Base-by-base conservation (phyloP, 1,140 invertebrate genomes). In the Centruroides vittatus region DNA sequence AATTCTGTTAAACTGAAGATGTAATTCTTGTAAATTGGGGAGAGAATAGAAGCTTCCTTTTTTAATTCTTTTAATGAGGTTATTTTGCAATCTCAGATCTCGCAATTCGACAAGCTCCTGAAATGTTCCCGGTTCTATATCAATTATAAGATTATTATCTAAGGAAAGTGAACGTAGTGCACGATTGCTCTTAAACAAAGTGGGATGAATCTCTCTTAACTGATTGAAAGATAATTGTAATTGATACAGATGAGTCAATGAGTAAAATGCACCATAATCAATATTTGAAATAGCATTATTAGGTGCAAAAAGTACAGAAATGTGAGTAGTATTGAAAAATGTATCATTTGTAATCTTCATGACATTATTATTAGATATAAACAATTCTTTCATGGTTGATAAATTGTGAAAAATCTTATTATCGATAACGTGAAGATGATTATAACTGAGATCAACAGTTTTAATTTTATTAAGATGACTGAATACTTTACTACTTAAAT, bases 331-430 rank as follows among this genome's bases (percentile, higher is more conserved):
- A 61, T 88, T 87, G 4, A 79, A 78, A 71, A 94, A 93, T 10
- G 87, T 85, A 63, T 89, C 84, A 5, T 82, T 80, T 0, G 85
- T 82, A 64, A 94, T 80, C 72, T 90, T 86, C 1, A 91, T 73
- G 55, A 94, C 86, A 71, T 93, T 93, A 70, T 94, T 94, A 71
- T 92, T 87, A 1, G 86, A 85, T n/a, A 93, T 74, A 71, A 91
- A 90, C 34, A 93, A 75, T 69, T 88, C 86, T 48, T 83, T 79
- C 3, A 94, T 73, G 60, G 89, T 82, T 0, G 82, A 82, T 55
- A 93, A 73, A 68, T 84, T 82, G 12, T 84, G 80, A 71, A 94
- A 93, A 1, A 91, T 80, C 0, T 86, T 86, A 35, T 72, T 64
- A 46, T 80, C 80, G 3, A 93, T 84, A 60, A 85, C 82, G 71